Evolutionary conservation across 2,113 vertebrate species (phyloP).

Genomic region (Mustelus asterias): DNA sequence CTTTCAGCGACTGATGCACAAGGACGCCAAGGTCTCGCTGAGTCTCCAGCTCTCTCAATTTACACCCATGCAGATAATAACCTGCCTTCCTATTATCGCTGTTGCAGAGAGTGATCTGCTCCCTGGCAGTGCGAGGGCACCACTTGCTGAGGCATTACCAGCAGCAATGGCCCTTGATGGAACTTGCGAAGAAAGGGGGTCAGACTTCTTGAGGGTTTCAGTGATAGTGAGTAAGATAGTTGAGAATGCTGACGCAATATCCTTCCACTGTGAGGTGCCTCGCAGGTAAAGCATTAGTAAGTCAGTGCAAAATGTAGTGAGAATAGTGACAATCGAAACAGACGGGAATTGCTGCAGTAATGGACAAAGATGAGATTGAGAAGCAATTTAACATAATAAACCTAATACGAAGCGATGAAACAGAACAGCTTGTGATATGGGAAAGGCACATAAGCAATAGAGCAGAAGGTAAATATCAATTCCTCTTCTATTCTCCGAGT

Average conservation of each 20-base stretch:
- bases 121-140: too few species aligned
- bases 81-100: too few species aligned
- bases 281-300: background rate
- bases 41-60: too few species aligned
- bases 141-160: background rate
- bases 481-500: background rate
- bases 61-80: too few species aligned
- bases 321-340: background rate
- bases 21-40: too few species aligned
- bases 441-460: background rate
- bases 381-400: background rate
- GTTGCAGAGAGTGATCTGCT: background rate
- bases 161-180: background rate
- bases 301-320: background rate
- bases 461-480: slow-evolving; percentile 10
- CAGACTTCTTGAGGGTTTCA: background rate
- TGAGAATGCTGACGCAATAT: background rate
- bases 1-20: too few species aligned
- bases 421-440: background rate
- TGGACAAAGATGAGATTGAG: background rate
- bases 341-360: background rate
- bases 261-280: background rate
- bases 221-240: background rate
- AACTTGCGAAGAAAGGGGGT: background rate
- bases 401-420: slow-evolving; percentile 2